Evolutionary conservation across 2,888 invertebrate species (phyloP).

Genomic region (Deilephila elpenor): DNA sequence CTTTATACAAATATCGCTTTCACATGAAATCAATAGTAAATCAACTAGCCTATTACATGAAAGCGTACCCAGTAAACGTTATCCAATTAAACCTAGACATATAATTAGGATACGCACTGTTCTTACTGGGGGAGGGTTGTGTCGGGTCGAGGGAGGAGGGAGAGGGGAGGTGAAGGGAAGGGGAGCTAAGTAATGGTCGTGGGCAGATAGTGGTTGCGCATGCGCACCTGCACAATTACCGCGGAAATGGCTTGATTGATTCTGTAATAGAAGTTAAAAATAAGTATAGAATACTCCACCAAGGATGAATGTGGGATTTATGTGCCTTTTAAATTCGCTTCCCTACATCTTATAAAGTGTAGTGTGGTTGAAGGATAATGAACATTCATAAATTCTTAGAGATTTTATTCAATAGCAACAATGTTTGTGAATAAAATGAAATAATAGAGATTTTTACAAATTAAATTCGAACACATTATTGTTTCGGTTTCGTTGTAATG

Average conservation of each 20-base stretch:
- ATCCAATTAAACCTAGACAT: constrained; percentile 18
- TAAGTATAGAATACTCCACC: neutral
- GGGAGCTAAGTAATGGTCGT: constrained; percentile 13
- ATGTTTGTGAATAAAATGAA: too few relatives aligned
- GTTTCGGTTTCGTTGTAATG: too few relatives aligned
- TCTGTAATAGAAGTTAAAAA: constrained; percentile 29
- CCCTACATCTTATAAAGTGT: too few relatives aligned
- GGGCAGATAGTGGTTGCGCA: constrained; percentile 48
- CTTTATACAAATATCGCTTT: too few relatives aligned
- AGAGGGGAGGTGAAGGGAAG: neutral
- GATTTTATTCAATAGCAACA: too few relatives aligned
- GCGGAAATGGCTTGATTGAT: constrained; percentile 48
- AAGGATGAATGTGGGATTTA: neutral
- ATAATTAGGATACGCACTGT: constrained; percentile 12
- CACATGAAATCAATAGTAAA: neutral
- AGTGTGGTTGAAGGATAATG: too few relatives aligned
- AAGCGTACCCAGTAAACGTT: neutral
- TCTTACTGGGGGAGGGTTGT: neutral
- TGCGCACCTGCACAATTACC: constrained; percentile 37
- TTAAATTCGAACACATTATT: too few relatives aligned
- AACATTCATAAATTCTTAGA: too few relatives aligned
- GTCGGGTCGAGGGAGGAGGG: neutral
- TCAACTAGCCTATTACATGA: neutral
- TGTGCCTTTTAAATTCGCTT: neutral
- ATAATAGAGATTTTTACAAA: too few relatives aligned